Evolutionary conservation across 2,113 vertebrate genomes (phyloP).

Genomic region (Lophochroa leadbeateri): DNA sequence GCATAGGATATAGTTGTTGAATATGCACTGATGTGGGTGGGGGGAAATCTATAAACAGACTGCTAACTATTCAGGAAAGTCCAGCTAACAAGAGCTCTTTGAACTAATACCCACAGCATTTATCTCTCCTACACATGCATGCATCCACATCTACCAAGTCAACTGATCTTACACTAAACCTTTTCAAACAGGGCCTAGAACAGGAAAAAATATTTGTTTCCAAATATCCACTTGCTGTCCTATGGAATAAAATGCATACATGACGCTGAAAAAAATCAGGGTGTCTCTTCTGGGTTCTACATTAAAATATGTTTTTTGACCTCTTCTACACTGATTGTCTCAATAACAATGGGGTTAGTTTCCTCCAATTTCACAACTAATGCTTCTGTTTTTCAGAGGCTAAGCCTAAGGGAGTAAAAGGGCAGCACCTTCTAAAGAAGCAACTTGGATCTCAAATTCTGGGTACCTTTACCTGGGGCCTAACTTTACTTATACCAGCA

Average conservation of each 20-base stretch:
- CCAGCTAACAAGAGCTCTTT: not conserved
- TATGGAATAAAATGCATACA: not conserved
- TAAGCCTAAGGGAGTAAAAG: not conserved
- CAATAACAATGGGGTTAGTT: not conserved
- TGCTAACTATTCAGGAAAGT: not conserved
- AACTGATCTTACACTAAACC: not conserved
- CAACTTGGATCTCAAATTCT: not conserved
- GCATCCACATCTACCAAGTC: not conserved
- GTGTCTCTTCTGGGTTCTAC: not conserved
- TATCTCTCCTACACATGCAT: not conserved
- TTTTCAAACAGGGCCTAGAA: not conserved
- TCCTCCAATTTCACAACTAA: not conserved
- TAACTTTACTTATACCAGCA: fast-evolving
- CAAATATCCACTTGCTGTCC: not conserved
- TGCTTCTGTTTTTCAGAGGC: not conserved
- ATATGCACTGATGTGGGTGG: not conserved
- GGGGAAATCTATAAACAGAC: not conserved
- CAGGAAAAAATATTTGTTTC: not conserved
- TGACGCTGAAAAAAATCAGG: not conserved
- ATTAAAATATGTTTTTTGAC: not conserved
- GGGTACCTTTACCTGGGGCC: not conserved
- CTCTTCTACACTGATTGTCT: not conserved
- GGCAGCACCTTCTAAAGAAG: not conserved
- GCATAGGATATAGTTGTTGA: not conserved
- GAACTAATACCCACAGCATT: not conserved